Base-by-base conservation (phyloP, 1,140 invertebrate species). In the Aphidius ervi region DNA sequence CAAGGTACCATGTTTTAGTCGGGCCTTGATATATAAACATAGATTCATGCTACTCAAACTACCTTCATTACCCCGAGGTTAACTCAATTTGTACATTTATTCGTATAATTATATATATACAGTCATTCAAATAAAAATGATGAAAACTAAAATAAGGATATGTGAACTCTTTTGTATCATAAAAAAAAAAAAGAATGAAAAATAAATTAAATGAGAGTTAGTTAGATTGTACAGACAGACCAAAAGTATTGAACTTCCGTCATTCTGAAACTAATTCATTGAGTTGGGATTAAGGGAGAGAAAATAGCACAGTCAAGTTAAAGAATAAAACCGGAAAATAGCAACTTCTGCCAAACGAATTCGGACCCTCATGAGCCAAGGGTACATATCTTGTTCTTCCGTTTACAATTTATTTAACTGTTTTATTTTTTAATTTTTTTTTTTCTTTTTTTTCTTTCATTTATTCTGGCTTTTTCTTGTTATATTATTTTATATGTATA, bases 281-380 rank as follows among this genome's bases (percentile, higher is more conserved):
- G 69, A 59, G 52, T 55, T 68, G 69, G 72, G 56, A 71, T 71
- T 73, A 71, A 74, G 67, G 68, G 70, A 71, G 72, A 66, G 68
- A 66, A 68, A 70, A 70, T 66, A 67, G 56, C 43, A 64, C 58
- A 62, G 47, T 64, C 42, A 9, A 41, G 57, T n/a, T 23, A 20
- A 41, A 39, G 50, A 54, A 56, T 63, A 62, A 39, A 50, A 63
- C 45, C 67, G 69, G 69, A 70, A 73, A 72, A 72, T 71, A 67
- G 70, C 71, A 69, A 75, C 74, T 69, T 68, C 57, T 9, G 39
- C 41, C 9, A 37, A 45, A 37, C 10, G 56, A 23, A 49, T 50
- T 50, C 39, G 49, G 47, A 59, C 41, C 31, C 56, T 58, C 46
- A 41, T 58, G 40, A 16, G 41, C 56, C 56, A 31, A 20, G 40